A percentile compares a stretch with the other conserved stretches of the same genome.
phyloP scores from a whole-genome alignment of 2,888 invertebrate species.

The Drosophila incognita region DNA sequence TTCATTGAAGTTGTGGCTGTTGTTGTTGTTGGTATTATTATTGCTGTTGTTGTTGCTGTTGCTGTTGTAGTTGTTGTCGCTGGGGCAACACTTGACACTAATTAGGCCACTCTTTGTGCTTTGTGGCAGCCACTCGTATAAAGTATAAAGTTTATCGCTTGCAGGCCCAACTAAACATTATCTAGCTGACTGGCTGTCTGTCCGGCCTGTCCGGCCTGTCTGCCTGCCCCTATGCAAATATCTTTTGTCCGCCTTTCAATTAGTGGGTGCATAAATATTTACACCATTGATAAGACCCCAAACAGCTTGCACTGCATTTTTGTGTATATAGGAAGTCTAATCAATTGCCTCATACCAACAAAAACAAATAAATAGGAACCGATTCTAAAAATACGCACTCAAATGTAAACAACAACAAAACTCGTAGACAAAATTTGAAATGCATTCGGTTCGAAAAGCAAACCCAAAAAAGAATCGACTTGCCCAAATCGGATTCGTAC shows the following conservation, averaged over 20 bases:
- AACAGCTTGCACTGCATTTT: conserved; percentile 39
- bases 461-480: conserved; percentile 6
- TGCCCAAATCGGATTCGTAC: conserved; percentile 23
- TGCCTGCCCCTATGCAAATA: conserved; percentile 64
- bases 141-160: conserved; percentile 58
- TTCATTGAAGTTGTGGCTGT: conserved; percentile 56
- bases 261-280: conserved; percentile 71
- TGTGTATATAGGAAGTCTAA: conserved; percentile 68
- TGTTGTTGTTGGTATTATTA: conserved; percentile 29
- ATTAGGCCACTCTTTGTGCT: conserved; percentile 80
- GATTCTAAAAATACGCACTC: conserved; percentile 50
- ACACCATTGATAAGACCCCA: conserved; percentile 53
- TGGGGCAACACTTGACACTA: conserved; percentile 81
- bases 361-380: conserved; percentile 54
- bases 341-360: conserved; percentile 44
- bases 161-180: conserved; percentile 59
- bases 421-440: conserved; percentile 18
- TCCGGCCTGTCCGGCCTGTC: not conserved
- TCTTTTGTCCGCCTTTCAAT: conserved; percentile 73
- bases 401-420: conserved; percentile 41
- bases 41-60: conserved; percentile 37
- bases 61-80: conserved; percentile 40
- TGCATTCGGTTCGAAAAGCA: conserved; percentile 6
- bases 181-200: conserved; percentile 37
- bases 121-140: conserved; percentile 60